Evolutionary conservation across 2,888 invertebrate species (phyloP).

Genomic region (Cremastinae sp.): DNA sequence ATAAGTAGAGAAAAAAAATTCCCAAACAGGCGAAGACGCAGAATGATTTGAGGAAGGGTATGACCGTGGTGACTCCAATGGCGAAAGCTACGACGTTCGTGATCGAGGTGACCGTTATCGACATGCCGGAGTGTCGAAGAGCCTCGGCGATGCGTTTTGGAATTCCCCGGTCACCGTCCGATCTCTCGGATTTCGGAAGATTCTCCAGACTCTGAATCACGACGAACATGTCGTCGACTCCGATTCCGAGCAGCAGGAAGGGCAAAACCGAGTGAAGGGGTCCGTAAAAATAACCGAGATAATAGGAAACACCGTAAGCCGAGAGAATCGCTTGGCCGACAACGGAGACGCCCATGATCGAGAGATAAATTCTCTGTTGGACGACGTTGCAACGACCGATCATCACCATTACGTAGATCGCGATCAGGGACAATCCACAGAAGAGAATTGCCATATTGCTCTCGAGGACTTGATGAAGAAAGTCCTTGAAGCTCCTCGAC

Average conservation of each 20-base stretch:
- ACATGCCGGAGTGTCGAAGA: constrained; percentile 80
- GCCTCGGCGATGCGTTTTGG: constrained; percentile 76
- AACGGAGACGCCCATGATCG: constrained; percentile 76
- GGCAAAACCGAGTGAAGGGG: constrained; percentile 79
- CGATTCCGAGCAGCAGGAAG: constrained; percentile 78
- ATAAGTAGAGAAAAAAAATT: constrained; percentile 79
- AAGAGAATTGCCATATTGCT: constrained; percentile 76
- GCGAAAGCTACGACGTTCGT: constrained; percentile 81
- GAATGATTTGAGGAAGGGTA: constrained; percentile 81
- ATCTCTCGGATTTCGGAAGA: constrained; percentile 56
- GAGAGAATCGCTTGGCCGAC: constrained; percentile 77
- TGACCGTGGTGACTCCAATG: constrained; percentile 81
- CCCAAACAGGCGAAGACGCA: constrained; percentile 81
- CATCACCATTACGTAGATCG: constrained; percentile 77
- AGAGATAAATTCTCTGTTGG: constrained; percentile 76
- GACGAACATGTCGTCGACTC: constrained; percentile 80
- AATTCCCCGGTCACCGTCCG: constrained; percentile 66
- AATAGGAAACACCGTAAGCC: constrained; percentile 78
- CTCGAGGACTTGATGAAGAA: constrained; percentile 73
- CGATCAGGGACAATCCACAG: constrained; percentile 77
- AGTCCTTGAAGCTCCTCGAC: constrained; percentile 75
- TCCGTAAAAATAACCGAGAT: constrained; percentile 77
- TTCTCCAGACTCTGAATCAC: constrained; percentile 78
- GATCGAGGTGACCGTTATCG: constrained; percentile 81
- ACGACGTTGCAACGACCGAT: constrained; percentile 77